Base-by-base conservation (phyloP, 2,888 invertebrate species). In the Heliconius hortense region DNA sequence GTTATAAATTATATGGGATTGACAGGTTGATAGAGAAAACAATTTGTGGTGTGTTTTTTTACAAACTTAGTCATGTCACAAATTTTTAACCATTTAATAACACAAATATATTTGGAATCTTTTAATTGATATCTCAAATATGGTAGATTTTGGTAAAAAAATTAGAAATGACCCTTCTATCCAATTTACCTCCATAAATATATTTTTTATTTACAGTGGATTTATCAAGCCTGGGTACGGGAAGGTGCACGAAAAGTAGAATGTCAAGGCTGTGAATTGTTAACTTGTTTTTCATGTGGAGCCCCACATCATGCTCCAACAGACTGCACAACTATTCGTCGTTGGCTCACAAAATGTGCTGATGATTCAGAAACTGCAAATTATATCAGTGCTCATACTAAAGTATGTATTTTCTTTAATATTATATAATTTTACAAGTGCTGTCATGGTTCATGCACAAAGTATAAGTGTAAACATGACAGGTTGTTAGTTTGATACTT, bases 341-440 rank as follows among this genome's bases (percentile, higher is more conserved):
- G 97, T 85, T 99, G 99, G 99, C 94, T 99, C 78, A 99, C 98
- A n/a, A 99, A 99, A 93, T 99, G 99, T 93, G 99, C 99, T 72
- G 99, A 99, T 92, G 99, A 99, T 92, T 99, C 99, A 78, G 99
- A 99, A 94, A 99, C 99, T 72, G 99, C 99, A 70, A 99, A 99
- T 92, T 99, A 99, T 88, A 99, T 99, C 84, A 98, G 98, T 94
- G 99, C 99, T 85, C 98, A 99, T 93, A 99, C 99, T 86, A 98
- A 98, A 96, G 98, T 97, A 75, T 64, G 66, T 73, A 35, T 15
- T 48, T 28, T 53, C 48, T n/a, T 56, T 10, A 3, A n/a, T 18
- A 56, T 56, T 56, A 8, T 56, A n/a, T 56, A n/a, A 56, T n/a
- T 56, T n/a, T 56, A n/a, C 8, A 2, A n/a, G 21, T 10, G 8